Evolutionary conservation across 2,113 vertebrate species (phyloP).

Genomic region (Cyphomyrus discorhynchus): DNA sequence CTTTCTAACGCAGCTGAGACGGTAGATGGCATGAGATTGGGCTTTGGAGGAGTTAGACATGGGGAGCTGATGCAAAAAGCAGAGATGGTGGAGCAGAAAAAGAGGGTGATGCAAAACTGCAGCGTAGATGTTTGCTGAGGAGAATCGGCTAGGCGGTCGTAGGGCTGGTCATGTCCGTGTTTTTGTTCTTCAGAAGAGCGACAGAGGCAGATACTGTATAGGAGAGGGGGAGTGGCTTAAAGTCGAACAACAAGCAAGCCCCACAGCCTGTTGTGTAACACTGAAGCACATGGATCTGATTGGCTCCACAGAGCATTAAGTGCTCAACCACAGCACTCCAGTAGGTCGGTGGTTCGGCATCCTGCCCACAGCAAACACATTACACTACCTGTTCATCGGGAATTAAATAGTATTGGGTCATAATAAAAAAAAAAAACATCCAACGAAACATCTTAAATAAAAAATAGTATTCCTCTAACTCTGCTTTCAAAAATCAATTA

Average conservation of each 20-base stretch:
- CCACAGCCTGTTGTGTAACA: background rate
- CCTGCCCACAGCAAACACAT: background rate
- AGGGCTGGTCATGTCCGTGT: background rate
- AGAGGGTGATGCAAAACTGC: background rate
- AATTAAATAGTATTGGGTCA: background rate
- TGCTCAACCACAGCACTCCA: background rate
- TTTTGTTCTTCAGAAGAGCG: background rate
- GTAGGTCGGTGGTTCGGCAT: background rate
- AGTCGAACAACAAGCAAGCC: background rate
- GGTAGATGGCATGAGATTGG: background rate
- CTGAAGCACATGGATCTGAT: background rate
- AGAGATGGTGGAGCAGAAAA: background rate
- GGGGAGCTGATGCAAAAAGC: background rate
- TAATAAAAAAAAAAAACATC: background rate
- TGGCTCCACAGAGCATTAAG: background rate
- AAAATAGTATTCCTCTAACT: background rate
- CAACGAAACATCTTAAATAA: background rate
- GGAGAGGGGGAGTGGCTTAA: background rate
- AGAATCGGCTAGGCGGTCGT: background rate
- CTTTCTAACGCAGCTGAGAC: background rate
- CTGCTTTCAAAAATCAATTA: background rate
- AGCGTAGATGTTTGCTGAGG: background rate
- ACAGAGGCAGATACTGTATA: background rate
- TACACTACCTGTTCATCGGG: background rate
- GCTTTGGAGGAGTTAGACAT: background rate